Percentiles rank a stretch among this genome's conserved stretches.
phyloP scores from a whole-genome alignment of 2,888 invertebrate genomes.

The Microplitis manilae region DNA sequence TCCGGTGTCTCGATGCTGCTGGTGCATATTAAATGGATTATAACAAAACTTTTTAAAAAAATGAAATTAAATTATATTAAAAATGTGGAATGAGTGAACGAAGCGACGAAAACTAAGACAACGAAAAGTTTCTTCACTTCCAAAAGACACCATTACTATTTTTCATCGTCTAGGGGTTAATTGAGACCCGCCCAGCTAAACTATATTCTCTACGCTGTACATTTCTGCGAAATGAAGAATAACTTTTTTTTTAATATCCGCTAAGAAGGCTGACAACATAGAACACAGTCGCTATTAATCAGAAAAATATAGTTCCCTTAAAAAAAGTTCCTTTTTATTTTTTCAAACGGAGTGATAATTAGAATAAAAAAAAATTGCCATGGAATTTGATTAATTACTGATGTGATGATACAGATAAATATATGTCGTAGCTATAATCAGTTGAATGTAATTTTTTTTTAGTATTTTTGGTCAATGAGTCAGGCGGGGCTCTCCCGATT shows the following conservation, averaged over 20 bases:
- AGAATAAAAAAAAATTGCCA: too few relatives aligned
- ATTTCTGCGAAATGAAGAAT: constrained; percentile 44
- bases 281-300: not conserved
- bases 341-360: too few relatives aligned
- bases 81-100: not conserved
- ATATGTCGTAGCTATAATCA: constrained; percentile 31
- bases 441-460: constrained; percentile 32
- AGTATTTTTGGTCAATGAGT: constrained; percentile 24
- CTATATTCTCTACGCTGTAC: too few relatives aligned
- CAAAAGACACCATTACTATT: constrained; percentile 50
- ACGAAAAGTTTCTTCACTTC: constrained; percentile 40
- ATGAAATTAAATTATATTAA: too few relatives aligned
- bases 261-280: not conserved
- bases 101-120: constrained; percentile 40
- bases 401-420: not conserved
- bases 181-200: constrained; percentile 54
- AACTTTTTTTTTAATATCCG: constrained; percentile 26
- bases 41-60: constrained; percentile 39
- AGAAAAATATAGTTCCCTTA: too few relatives aligned
- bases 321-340: too few relatives aligned
- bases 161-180: constrained; percentile 61
- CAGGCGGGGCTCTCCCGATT: constrained; percentile 39
- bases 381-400: too few relatives aligned
- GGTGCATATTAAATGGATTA: constrained; percentile 54
- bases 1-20: constrained; percentile 21